Base-by-base conservation (phyloP, 2,113 vertebrate genomes). In the Hemicordylus capensis region DNA sequence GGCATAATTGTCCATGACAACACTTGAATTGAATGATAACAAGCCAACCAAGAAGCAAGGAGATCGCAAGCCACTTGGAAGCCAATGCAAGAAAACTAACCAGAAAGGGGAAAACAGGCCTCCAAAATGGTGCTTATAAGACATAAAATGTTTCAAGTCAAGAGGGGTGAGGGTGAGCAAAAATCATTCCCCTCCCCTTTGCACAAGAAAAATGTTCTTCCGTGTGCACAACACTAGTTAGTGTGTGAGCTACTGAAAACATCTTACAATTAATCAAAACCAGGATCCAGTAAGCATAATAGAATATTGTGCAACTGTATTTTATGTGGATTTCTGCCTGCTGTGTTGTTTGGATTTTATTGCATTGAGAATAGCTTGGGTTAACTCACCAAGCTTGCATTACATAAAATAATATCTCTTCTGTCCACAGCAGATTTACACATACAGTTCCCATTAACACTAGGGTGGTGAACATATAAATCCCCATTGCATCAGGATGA, bases 361-460 rank as follows among this genome's bases (percentile, higher is more conserved):
- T 34, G 19, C 34, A 10, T 59, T 61, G 54, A 14, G 20, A 37
- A 70, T 72, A 70, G 6, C 10, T 0, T 64, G 26, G 24, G 46
- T 51, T 77, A 1, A 66, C 42, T 17, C 22, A 66, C 8, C 77
- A 26, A 85, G 22, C 48, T 81, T 76, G 0, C 24, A 46, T 34
- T 54, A 2, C 4, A n/a, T 39, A 42, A 66, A 91, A 78, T 2
- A 58, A 1, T 76, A 10, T 80, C 19, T 42, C n/a, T 46, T 59
- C 76, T 87, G 85, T 22, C 64, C 14, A 24, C 5, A 89, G 12
- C 5, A 89, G 3, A 17, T 91, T 88, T 74, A 87, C 37, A 85
- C 11, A 37, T 37, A 0, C 48, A 76, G 19, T 80, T 59, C 73
- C 9, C 22, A 74, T 89, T 89, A 87, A 78, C 19, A 76, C 2